Evolutionary conservation across 2,797 vertebrate genomes (phyloP), one percentile per base, ranked within the genome.

Genomic region (Xiphophorus birchmanni): DNA sequence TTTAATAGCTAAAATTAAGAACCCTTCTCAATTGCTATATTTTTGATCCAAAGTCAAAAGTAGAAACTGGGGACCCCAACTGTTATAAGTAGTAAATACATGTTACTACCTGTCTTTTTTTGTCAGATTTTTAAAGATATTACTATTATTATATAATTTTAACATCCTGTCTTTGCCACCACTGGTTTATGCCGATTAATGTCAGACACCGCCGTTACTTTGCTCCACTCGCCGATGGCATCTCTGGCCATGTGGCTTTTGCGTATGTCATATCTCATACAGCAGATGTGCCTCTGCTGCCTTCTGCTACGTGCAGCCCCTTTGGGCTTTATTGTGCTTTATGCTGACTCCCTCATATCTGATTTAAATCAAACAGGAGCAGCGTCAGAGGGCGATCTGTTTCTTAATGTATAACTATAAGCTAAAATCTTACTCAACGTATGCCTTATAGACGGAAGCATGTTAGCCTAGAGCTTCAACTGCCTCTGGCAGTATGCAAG

Each of bases 211-310:
- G 40, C 5, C 65, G 40, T 83, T 60, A 73, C 74, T 72, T 69
- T 76, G 32, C 73, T 45, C 40, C 8, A 4, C 74, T 54, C 47
- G 74, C 45, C 5, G 2, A 29, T 69, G 78, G 72, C 74, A 48
- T 79, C 60, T 78, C 40, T 72, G 60, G 54, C 79, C 47, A 69
- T 76, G 50, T 83, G 45, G 47, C 81, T 73, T 67, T 73, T 73
- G n/a, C n/a, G 52, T 40, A 76, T 58, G 60, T 69, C 74, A 76
- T 71, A 60, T 74, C 75, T 82, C 15, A 73, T 32, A 40, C 73
- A 50, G 60, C 73, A 54, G 78, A 79, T 73, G 23, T 23, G 76
- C 58, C 50, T 75, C 74, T 73, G 71, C 67, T 65, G 52, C 76
- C 23, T 48, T 78, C 54, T 72, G 56, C 63, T 54, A 73, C 72